Evolutionary conservation across 64 coral and sea anemone genomes (phyloP).

Genomic region (Actinia tenebrosa): DNA sequence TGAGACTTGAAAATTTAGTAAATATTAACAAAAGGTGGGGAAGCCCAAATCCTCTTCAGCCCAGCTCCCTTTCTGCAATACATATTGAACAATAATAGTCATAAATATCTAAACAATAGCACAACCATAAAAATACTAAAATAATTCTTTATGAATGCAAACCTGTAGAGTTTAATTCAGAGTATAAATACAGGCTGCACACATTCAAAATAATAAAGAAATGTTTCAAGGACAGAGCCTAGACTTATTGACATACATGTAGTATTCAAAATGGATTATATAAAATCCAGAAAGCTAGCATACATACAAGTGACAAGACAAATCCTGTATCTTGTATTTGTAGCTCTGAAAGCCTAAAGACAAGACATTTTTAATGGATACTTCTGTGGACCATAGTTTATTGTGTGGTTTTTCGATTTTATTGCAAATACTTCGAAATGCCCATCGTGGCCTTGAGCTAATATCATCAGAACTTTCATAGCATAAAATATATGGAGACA

Average conservation of each 20-base stretch:
- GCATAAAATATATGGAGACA: background rate
- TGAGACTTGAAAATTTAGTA: too few species aligned
- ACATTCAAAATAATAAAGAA: background rate
- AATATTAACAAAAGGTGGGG: too few species aligned
- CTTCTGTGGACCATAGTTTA: background rate
- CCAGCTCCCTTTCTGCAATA: background rate
- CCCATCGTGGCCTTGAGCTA: background rate
- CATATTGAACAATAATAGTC: background rate
- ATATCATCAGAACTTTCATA: background rate
- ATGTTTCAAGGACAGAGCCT: background rate
- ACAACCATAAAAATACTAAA: background rate
- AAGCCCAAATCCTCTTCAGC: too few species aligned
- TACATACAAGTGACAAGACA: background rate
- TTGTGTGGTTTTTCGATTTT: slow-evolving; percentile 1
- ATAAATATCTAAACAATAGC: background rate
- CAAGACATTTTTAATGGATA: background rate
- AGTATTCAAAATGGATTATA: background rate
- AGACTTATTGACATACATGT: background rate
- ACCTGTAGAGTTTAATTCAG: background rate
- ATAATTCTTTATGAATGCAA: background rate
- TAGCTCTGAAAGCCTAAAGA: background rate
- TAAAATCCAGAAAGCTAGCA: background rate
- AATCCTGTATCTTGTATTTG: background rate
- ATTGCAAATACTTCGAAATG: background rate
- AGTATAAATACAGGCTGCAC: background rate